Evolutionary conservation across 2,113 vertebrate genomes (phyloP).

Genomic region (Garra rufa): DNA sequence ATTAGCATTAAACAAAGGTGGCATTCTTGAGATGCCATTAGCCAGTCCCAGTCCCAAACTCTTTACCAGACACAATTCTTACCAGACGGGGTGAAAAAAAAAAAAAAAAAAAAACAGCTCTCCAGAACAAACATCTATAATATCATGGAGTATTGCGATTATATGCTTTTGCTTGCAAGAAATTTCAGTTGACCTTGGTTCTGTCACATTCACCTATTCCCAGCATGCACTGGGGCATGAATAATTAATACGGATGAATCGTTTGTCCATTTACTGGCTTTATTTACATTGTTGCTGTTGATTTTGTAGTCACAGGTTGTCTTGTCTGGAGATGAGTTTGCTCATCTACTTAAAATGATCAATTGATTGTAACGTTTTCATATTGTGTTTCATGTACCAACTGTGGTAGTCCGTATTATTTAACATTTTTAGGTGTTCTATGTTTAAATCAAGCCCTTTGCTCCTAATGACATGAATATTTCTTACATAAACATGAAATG

Average conservation of each 20-base stretch:
- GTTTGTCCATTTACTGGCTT: not conserved
- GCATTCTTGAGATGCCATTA: not conserved
- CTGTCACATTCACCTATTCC: not conserved
- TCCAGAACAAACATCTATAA: not conserved
- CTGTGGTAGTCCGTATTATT: too few relatives aligned
- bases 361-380: not conserved
- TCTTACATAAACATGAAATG: not conserved
- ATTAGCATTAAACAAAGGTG: not conserved
- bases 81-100: not conserved
- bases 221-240: not conserved
- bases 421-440: not conserved
- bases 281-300: not conserved
- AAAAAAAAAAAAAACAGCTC: too few relatives aligned
- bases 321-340: not conserved
- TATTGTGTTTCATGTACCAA: not conserved
- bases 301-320: constrained; percentile 2
- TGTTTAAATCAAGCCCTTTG: not conserved
- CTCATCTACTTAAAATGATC: not conserved
- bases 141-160: too few relatives aligned
- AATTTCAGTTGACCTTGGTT: not conserved
- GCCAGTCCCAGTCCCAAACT: not conserved
- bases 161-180: not conserved
- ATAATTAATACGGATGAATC: not conserved
- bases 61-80: not conserved
- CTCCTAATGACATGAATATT: not conserved